These are phyloP conservation scores for Lepisosteus osseus DNA, from an alignment of 2,113 vertebrate genomes.

Conservation along the genomic window DNA sequence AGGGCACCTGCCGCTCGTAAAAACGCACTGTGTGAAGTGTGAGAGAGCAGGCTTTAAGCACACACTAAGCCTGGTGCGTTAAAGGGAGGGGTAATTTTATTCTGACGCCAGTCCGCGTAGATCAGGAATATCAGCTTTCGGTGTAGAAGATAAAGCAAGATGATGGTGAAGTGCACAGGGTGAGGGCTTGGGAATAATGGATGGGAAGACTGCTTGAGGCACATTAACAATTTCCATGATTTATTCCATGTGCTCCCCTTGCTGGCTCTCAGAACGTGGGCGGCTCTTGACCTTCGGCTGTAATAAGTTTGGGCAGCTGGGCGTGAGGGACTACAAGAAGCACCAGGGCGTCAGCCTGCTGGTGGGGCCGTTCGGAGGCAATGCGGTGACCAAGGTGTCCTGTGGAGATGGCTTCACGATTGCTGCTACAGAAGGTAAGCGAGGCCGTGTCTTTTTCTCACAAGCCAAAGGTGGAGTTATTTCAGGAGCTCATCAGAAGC, in stretches of 20 bases:
- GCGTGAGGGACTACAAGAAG: constrained; percentile 93
- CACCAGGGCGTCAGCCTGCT: constrained; percentile 87
- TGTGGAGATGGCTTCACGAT: constrained; percentile 98
- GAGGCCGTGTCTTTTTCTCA: not conserved
- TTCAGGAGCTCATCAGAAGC: too few species aligned
- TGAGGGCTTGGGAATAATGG: not conserved
- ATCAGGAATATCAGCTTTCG: too few species aligned
- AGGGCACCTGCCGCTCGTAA: too few species aligned
- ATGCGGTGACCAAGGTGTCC: constrained; percentile 87
- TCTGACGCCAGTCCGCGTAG: too few species aligned
- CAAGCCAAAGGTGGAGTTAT: not conserved
- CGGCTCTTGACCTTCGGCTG: constrained; percentile 91
- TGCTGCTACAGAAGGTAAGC: constrained; percentile 88
- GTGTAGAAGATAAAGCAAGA: too few species aligned
- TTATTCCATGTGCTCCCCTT: constrained; percentile 37
- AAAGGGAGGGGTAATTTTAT: too few species aligned
- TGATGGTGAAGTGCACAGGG: too few species aligned
- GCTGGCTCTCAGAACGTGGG: constrained; percentile 72
- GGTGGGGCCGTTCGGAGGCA: constrained; percentile 88
- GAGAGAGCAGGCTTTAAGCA: too few species aligned
- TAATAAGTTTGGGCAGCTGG: constrained; percentile 93
- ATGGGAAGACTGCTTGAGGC: too few species aligned
- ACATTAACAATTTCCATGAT: not conserved
- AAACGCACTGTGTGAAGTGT: not conserved
- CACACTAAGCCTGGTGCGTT: too few species aligned